Percentiles rank a stretch among this genome's conserved stretches.
phyloP scores from a whole-genome alignment of 2,888 invertebrate species.

The Polydrusus cervinus region DNA sequence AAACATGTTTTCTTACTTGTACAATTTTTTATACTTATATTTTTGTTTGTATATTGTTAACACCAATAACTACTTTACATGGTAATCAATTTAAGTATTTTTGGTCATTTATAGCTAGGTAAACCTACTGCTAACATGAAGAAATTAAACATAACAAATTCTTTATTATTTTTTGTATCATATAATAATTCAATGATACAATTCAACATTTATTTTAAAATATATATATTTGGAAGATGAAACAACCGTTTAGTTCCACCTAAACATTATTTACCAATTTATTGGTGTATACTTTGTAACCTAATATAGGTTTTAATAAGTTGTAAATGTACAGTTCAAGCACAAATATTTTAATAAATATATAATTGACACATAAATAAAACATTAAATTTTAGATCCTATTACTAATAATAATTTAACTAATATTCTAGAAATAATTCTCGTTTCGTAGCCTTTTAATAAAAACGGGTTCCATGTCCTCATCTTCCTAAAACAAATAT shows the following conservation, averaged over 20 bases:
- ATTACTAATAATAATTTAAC: not conserved
- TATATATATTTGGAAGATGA: no score
- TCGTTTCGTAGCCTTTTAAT: conserved; percentile 69
- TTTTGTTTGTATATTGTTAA: conserved; percentile 19
- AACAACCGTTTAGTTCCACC: not conserved
- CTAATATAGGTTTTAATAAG: conserved; percentile 48
- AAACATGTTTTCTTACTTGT: conserved; percentile 2
- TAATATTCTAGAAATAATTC: conserved; percentile 60
- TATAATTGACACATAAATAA: conserved; percentile 12
- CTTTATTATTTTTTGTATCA: no score
- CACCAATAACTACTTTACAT: not conserved
- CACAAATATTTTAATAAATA: no score
- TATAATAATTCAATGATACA: no score
- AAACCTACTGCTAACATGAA: not conserved
- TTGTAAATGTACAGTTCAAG: not conserved
- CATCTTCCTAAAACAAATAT: conserved; percentile 64
- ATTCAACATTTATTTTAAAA: no score
- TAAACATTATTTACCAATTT: not conserved
- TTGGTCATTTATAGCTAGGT: not conserved
- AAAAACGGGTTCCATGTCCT: conserved; percentile 70
- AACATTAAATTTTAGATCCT: not conserved
- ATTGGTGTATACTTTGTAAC: conserved; percentile 29
- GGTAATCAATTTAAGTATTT: not conserved
- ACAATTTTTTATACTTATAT: conserved; percentile 20
- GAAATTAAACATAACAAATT: no score